phyloP scores from a whole-genome alignment of 2,113 vertebrate genomes.

The Percina caprodes region DNA sequence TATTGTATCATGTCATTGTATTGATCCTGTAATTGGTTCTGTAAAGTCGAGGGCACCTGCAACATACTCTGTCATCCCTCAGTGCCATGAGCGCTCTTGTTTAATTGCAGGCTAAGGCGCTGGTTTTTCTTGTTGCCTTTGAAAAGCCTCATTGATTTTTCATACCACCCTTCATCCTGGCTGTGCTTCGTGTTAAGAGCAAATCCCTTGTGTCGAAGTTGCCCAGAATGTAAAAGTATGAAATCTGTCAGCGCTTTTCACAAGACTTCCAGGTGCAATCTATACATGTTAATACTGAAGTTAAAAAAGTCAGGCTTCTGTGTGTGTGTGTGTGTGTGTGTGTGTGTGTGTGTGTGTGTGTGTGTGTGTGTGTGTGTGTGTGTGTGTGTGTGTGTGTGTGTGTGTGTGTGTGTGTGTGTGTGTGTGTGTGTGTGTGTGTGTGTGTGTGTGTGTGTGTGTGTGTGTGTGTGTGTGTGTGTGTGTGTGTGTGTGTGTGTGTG shows the following conservation, averaged over 20 bases:
- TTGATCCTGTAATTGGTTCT: slow-evolving; percentile 76
- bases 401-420: too few species aligned
- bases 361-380: too few species aligned
- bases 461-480: too few species aligned
- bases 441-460: too few species aligned
- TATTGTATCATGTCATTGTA: slow-evolving; percentile 76
- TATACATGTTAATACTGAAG: slow-evolving; percentile 61
- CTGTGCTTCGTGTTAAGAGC: slow-evolving; percentile 70
- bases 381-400: too few species aligned
- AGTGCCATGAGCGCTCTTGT: slow-evolving; percentile 70
- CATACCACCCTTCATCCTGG: slow-evolving; percentile 73
- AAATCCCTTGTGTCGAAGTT: slow-evolving; percentile 73
- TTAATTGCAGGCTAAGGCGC: slow-evolving; percentile 79
- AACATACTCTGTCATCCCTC: slow-evolving; percentile 69
- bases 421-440: too few species aligned
- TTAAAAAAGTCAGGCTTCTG: slow-evolving; percentile 34
- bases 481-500: too few species aligned
- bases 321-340: too few species aligned
- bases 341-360: too few species aligned
- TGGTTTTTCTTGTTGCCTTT: slow-evolving; percentile 79
- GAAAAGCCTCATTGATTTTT: slow-evolving; percentile 83
- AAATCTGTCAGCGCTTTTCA: slow-evolving; percentile 73
- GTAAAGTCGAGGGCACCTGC: slow-evolving; percentile 76
- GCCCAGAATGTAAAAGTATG: slow-evolving; percentile 70
- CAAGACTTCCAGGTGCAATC: slow-evolving; percentile 68